Base-by-base conservation (phyloP, 2,113 vertebrate species). In the Pterocles burchelli region DNA sequence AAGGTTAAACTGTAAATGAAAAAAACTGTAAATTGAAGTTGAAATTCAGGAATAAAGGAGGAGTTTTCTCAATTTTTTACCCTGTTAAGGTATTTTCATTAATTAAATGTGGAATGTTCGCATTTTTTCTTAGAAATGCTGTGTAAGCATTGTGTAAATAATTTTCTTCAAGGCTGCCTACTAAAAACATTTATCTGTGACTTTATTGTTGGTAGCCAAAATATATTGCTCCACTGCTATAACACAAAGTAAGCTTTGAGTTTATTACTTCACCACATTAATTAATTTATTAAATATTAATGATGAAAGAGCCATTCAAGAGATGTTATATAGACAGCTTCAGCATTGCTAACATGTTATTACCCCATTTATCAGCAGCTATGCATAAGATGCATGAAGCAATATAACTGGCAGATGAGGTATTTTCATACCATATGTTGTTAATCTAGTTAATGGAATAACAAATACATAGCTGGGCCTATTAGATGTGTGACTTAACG, bases 201-300 rank as follows among this genome's bases (percentile, higher is more conserved):
- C 72, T 96, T 97, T 91, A 97, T 65, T 95, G 49, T 85, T 86
- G 58, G 77, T 24, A 95, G 59, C 24, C 38, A 85, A 92, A 97
- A 94, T 81, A 71, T 79, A 97, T 95, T 93, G 33, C 36, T 76
- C 28, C 45, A 55, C 6, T 75, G 54, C 26, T 93, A 36, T 41
- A 85, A 63, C 34, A 43, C 28, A 90, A 94, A 88, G 54, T 77
- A 84, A 94, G 70, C 74, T 94, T 77, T 94, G 92, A 80, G 78
- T 96, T 96, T 93, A 96, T 95, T 94, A 88, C 48, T 87, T 94
- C 82, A 76, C 36, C 38, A 89, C 31, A 95, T 96, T 97, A 98
- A 97, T 97, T 97, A 96, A 95, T 97, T 97, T 85, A 97, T 98
- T 97, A 98, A 98, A 97, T 97, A 97, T 98, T 98, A 96, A 98